Evolutionary conservation across 2,113 vertebrate genomes (phyloP).

Genomic region (Hyla sarda): DNA sequence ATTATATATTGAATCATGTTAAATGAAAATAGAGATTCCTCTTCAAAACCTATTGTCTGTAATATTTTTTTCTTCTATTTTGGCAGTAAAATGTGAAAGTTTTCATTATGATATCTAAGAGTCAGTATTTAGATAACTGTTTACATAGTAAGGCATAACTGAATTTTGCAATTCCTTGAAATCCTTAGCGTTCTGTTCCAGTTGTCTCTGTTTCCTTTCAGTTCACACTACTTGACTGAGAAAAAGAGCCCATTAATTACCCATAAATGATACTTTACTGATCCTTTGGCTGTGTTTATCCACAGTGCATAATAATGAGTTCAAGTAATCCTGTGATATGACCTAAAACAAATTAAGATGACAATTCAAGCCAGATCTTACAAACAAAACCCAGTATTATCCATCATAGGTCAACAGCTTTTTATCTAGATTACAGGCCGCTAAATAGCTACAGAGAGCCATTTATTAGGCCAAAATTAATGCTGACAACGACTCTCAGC

Average conservation of each 20-base stretch:
- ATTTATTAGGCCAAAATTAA: slow-evolving; percentile 81
- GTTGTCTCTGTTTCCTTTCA: slow-evolving; percentile 58
- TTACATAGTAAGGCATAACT: background rate
- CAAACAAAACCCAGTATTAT: slow-evolving; percentile 76
- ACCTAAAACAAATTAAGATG: slow-evolving; percentile 77
- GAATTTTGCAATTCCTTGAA: background rate
- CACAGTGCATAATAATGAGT: slow-evolving; percentile 68
- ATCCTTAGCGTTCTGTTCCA: background rate
- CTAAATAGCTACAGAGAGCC: slow-evolving; percentile 78
- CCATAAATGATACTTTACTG: slow-evolving; percentile 68
- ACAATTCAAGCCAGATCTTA: slow-evolving; percentile 77
- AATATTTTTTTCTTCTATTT: too few species aligned
- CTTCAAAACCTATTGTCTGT: too few species aligned
- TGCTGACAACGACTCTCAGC: slow-evolving; percentile 81
- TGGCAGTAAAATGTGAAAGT: too few species aligned
- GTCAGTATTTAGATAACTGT: too few species aligned
- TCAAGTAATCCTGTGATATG: slow-evolving; percentile 72
- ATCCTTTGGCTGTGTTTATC: slow-evolving; percentile 70
- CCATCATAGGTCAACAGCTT: slow-evolving; percentile 76
- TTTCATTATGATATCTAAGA: too few species aligned
- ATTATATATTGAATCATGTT: too few species aligned
- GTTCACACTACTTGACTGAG: slow-evolving; percentile 63
- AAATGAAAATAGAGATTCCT: too few species aligned
- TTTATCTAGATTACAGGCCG: slow-evolving; percentile 76
- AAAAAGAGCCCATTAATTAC: slow-evolving; percentile 68